phyloP scores from a whole-genome alignment of 2,113 vertebrate species.

The Salvelinus namaycush region DNA sequence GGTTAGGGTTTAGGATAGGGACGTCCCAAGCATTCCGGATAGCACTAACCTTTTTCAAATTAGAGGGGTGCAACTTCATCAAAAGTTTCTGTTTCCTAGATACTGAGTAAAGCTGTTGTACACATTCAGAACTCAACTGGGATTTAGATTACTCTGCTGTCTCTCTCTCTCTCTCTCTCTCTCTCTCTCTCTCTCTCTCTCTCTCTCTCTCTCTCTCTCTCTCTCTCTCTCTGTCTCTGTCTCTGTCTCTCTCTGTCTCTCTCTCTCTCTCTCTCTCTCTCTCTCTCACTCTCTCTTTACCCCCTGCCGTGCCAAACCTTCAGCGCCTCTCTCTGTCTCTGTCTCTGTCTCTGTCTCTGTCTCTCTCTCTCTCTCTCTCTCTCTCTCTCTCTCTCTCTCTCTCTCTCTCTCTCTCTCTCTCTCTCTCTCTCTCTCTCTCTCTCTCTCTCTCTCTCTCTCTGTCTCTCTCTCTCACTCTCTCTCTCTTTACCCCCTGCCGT shows the following conservation, averaged over 20 bases:
- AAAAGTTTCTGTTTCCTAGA: conserved; percentile 72
- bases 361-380: neutral
- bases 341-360: conserved; percentile 1
- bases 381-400: neutral
- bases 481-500: conserved; percentile 29
- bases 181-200: neutral
- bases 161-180: no score
- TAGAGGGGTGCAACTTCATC: conserved; percentile 71
- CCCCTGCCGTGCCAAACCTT: no score
- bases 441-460: no score
- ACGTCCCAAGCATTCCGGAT: no score
- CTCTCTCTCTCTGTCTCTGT: no score
- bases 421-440: neutral
- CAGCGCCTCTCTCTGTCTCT: no score
- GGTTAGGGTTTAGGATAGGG: no score
- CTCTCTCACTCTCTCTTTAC: neutral
- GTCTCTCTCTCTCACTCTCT: conserved; percentile 1
- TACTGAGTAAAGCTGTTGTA: conserved; percentile 46
- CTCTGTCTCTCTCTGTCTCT: neutral
- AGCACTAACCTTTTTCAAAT: conserved; percentile 62
- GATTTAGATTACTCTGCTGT: no score
- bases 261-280: neutral
- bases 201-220: neutral
- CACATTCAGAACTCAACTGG: conserved; percentile 39
- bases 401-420: neutral